Evolutionary conservation across 2,797 vertebrate species (phyloP).

Genomic region (Salarias fasciatus): DNA sequence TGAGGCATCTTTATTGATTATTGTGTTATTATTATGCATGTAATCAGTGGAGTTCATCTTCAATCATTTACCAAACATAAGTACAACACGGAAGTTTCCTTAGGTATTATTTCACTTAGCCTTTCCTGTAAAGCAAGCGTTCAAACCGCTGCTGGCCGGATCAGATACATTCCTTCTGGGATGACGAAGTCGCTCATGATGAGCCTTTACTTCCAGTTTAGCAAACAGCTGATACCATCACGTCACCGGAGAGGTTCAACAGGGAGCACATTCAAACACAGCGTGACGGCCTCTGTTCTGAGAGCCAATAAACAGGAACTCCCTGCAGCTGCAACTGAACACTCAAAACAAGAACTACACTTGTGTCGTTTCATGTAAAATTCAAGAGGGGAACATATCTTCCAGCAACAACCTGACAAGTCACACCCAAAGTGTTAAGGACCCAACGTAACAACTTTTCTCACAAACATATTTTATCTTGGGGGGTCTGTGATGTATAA

Average conservation of each 20-base stretch:
- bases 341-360: neutral
- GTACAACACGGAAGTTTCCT: neutral
- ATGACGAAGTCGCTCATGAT: neutral
- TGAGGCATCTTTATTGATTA: no score
- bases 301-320: neutral
- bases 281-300: neutral
- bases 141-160: slow-evolving; percentile 2
- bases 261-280: slow-evolving; percentile 2
- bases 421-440: no score
- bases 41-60: neutral
- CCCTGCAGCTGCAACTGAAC: neutral
- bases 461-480: neutral
- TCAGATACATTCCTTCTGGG: slow-evolving; percentile 8
- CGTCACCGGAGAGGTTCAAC: slow-evolving; percentile 4
- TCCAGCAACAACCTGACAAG: no score
- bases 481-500: no score
- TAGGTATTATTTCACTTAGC: neutral
- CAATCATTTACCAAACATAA: neutral
- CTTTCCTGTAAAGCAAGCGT: slow-evolving; percentile 7
- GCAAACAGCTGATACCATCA: slow-evolving; percentile 28
- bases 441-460: neutral
- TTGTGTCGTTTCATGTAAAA: neutral
- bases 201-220: neutral
- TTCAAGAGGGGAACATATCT: neutral
- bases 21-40: neutral